phyloP scores from a whole-genome alignment of 2,113 vertebrate species.

The Varanus salvator region DNA sequence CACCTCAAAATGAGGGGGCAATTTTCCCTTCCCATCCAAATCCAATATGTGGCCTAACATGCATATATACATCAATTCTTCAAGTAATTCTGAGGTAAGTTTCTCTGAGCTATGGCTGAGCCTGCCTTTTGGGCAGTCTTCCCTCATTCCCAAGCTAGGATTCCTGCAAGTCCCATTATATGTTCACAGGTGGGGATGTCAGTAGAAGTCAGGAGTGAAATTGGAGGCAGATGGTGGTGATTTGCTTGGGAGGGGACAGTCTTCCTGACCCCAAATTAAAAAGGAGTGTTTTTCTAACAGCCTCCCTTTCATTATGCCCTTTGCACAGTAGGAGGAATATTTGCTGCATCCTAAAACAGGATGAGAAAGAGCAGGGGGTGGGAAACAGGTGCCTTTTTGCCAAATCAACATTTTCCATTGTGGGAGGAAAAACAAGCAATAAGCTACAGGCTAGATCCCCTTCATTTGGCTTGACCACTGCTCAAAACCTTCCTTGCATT shows the following conservation, averaged over 20 bases:
- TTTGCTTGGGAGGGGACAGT: background rate
- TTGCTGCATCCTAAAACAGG: slow-evolving; percentile 67
- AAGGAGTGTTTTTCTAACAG: background rate
- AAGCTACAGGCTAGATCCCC: slow-evolving; percentile 62
- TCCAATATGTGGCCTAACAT: background rate
- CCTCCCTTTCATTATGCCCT: background rate
- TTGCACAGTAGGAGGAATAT: slow-evolving; percentile 33
- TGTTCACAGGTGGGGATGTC: slow-evolving; percentile 7
- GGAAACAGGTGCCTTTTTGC: slow-evolving; percentile 68
- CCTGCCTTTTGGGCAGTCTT: background rate
- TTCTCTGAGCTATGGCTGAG: background rate
- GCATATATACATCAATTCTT: background rate
- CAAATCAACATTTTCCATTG: slow-evolving; percentile 60
- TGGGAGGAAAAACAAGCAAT: slow-evolving; percentile 39
- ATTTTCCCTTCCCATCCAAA: background rate
- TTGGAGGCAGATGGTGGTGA: slow-evolving; percentile 35
- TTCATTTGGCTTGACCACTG: slow-evolving; percentile 50
- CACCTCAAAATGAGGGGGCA: background rate
- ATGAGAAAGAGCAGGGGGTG: background rate
- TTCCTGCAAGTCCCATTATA: background rate
- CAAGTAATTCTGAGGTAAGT: background rate
- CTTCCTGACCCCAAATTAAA: background rate
- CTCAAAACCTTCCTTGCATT: slow-evolving; percentile 56
- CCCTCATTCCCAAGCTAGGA: background rate
- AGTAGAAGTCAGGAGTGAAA: slow-evolving; percentile 69